Evolutionary conservation across 1,140 invertebrate genomes (phyloP).

Genomic region (Ditylenchus dipsaci): DNA sequence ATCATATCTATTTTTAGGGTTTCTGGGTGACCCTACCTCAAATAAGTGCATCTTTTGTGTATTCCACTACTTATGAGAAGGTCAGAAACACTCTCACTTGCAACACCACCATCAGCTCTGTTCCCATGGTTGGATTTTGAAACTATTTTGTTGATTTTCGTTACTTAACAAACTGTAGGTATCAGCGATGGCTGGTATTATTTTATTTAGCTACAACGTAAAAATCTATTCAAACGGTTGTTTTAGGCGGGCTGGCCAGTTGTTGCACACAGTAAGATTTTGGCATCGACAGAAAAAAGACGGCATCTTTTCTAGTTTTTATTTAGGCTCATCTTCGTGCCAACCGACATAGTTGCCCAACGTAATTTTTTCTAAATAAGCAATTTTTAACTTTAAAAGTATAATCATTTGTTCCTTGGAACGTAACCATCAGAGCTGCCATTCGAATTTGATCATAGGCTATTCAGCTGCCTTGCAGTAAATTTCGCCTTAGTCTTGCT

Average conservation of each 20-base stretch:
- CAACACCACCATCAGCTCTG: conserved; percentile 41
- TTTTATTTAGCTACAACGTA: background rate
- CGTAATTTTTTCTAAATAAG: background rate
- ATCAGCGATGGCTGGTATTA: too few relatives aligned
- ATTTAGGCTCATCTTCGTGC: conserved; percentile 28
- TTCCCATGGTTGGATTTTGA: conserved; percentile 43
- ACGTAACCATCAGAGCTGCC: too few relatives aligned
- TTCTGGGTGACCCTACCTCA: conserved; percentile 58
- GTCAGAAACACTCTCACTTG: conserved; percentile 72
- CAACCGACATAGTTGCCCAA: conserved; percentile 39
- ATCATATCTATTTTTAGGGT: conserved; percentile 38
- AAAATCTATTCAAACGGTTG: background rate
- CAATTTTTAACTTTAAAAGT: too few relatives aligned
- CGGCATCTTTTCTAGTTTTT: background rate
- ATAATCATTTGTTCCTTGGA: too few relatives aligned
- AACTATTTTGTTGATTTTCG: too few relatives aligned
- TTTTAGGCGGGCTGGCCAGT: too few relatives aligned
- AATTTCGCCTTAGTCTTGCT: too few relatives aligned
- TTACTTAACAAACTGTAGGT: too few relatives aligned
- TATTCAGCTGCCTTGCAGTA: too few relatives aligned
- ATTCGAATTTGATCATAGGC: too few relatives aligned
- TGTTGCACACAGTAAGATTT: background rate
- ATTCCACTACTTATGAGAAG: conserved; percentile 91
- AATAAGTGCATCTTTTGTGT: conserved; percentile 63
- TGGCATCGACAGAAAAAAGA: background rate